Evolutionary conservation across 2,113 vertebrate species (phyloP).

Genomic region (Cyprinodon tularosa): DNA sequence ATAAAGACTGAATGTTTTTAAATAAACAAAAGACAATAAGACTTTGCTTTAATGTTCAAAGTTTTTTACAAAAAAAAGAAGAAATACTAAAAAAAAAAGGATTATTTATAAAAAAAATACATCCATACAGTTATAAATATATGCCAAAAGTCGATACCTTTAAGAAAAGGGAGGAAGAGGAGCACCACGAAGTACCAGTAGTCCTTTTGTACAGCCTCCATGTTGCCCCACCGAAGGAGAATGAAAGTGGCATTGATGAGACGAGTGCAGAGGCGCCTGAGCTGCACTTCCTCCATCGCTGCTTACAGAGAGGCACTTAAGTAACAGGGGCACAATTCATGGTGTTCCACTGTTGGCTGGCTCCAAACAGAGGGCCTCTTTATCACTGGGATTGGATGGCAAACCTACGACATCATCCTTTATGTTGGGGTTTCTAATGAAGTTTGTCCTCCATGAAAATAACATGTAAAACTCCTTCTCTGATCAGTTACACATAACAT

Average conservation of each 20-base stretch:
- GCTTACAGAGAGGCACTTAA: slow-evolving; percentile 51
- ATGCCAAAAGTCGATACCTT: slow-evolving; percentile 75
- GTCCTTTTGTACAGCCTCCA: slow-evolving; percentile 82
- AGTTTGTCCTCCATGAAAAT: neutral
- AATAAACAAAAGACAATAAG: neutral
- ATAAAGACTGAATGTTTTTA: neutral
- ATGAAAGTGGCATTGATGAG: slow-evolving; percentile 85
- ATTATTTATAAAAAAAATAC: neutral
- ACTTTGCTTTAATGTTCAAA: neutral
- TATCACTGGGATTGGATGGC: slow-evolving; percentile 12
- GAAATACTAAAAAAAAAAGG: neutral
- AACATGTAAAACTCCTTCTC: neutral
- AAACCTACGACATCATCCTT: slow-evolving; percentile 28
- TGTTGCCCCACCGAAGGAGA: slow-evolving; percentile 73
- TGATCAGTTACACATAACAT: neutral
- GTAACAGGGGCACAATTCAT: slow-evolving; percentile 40
- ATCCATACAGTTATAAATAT: neutral
- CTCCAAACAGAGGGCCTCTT: slow-evolving; percentile 50
- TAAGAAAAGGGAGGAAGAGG: slow-evolving; percentile 72
- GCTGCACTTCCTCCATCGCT: slow-evolving; percentile 71
- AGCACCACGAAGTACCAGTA: slow-evolving; percentile 80
- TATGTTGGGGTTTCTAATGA: neutral
- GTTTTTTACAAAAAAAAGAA: neutral
- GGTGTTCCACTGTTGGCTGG: slow-evolving; percentile 34
- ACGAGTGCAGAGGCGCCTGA: slow-evolving; percentile 56